Evolutionary conservation across 2,113 vertebrate species (phyloP).

Genomic region (Abramis brama): DNA sequence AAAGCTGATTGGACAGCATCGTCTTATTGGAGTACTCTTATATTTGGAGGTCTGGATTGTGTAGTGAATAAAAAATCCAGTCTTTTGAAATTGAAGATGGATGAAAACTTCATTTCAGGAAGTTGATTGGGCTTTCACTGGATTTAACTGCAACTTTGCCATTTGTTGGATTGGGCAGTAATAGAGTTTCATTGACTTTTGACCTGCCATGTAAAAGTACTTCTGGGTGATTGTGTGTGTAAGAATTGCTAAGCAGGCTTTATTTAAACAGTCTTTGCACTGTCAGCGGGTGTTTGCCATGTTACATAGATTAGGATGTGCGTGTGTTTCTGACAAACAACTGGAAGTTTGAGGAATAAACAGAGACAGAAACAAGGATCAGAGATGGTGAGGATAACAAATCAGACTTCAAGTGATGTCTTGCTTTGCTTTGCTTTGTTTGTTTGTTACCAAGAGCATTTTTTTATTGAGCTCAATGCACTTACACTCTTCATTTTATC

Average conservation of each 20-base stretch:
- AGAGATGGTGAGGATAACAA: constrained; percentile 9
- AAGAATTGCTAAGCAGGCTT: background rate
- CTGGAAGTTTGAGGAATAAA: constrained; percentile 9
- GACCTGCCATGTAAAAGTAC: background rate
- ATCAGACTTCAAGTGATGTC: constrained; percentile 14
- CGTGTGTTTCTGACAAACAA: constrained; percentile 4
- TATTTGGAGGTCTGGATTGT: constrained; percentile 33
- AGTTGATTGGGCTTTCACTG: background rate
- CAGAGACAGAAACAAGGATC: constrained; percentile 7
- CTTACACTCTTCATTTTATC: constrained; percentile 35
- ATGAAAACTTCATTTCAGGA: background rate
- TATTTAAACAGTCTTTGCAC: background rate
- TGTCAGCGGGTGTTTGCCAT: background rate
- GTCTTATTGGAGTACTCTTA: constrained; percentile 31
- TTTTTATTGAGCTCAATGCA: constrained; percentile 46
- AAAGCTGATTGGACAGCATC: constrained; percentile 35
- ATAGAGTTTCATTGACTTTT: constrained; percentile 32
- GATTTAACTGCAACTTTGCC: background rate
- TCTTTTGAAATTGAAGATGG: background rate
- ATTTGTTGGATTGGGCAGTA: background rate
- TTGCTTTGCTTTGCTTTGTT: background rate
- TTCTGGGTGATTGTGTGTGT: constrained; percentile 22
- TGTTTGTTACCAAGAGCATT: background rate
- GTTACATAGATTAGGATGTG: background rate
- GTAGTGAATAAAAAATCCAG: background rate